Evolutionary conservation across 2,888 invertebrate genomes (phyloP).

Genomic region (Eupithecia abbreviata): DNA sequence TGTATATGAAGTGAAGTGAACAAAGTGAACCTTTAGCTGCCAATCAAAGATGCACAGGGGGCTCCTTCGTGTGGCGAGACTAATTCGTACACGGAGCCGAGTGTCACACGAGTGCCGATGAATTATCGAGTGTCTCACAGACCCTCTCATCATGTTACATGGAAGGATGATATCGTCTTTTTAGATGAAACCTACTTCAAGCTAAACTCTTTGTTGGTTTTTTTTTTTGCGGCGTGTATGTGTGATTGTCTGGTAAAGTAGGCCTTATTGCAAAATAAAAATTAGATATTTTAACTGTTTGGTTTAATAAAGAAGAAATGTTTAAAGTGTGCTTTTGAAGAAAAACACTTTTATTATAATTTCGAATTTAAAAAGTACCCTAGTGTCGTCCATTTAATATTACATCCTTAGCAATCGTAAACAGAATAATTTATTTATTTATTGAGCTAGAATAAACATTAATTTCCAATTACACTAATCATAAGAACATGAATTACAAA

Average conservation of each 20-base stretch:
- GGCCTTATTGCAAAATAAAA: background rate
- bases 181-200: background rate
- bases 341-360: background rate
- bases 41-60: conserved; percentile 28
- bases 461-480: too few species aligned
- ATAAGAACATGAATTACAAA: too few species aligned
- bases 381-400: background rate
- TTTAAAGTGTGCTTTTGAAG: background rate
- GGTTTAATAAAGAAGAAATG: background rate
- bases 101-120: conserved; percentile 65
- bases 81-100: conserved; percentile 58
- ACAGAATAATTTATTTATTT: too few species aligned
- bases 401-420: too few species aligned
- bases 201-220: background rate
- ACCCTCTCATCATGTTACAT: conserved; percentile 27
- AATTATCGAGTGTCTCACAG: conserved; percentile 70
- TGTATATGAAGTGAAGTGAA: too few species aligned
- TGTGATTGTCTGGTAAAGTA: background rate
- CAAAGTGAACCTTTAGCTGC: background rate
- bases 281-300: background rate
- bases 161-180: background rate
- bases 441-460: too few species aligned
- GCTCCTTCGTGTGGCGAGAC: conserved; percentile 32
- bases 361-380: background rate
- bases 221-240: background rate